Evolutionary conservation across 1,140 invertebrate genomes (phyloP).

Genomic region (Drosophila gunungcola): DNA sequence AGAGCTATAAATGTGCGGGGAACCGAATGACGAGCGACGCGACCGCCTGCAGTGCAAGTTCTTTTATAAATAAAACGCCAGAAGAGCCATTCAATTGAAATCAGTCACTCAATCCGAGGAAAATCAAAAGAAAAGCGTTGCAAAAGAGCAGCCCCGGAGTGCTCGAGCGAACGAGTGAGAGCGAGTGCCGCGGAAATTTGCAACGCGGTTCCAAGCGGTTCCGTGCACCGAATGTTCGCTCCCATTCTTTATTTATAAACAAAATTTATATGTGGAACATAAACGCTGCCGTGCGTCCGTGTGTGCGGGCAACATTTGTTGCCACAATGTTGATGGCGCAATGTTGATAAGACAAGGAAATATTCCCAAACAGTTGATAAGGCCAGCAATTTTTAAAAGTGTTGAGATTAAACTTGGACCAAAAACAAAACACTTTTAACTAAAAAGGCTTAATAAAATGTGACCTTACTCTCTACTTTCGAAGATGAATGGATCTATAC

Average conservation of each 20-base stretch:
- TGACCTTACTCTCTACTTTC: too few relatives aligned
- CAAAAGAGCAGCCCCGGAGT: constrained; percentile 40
- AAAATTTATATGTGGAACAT: constrained; percentile 74
- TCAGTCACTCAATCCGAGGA: constrained; percentile 65
- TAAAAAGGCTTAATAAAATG: too few relatives aligned
- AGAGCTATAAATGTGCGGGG: constrained; percentile 34
- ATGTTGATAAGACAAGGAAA: constrained; percentile 50
- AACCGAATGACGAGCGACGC: constrained; percentile 32
- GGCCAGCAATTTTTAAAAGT: too few relatives aligned
- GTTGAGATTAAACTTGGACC: too few relatives aligned
- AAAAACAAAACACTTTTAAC: too few relatives aligned
- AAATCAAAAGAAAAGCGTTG: constrained; percentile 68
- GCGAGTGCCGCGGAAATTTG: constrained; percentile 58
- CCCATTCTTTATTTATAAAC: constrained; percentile 82
- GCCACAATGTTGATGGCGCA: constrained; percentile 37
- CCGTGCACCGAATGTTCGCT: constrained; percentile 78
- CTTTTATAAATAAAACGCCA: constrained; percentile 80
- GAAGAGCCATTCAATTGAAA: constrained; percentile 69
- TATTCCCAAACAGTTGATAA: constrained; percentile 20
- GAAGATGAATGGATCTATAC: too few relatives aligned
- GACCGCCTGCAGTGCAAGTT: constrained; percentile 79
- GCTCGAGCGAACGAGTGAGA: constrained; percentile 22
- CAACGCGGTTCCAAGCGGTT: constrained; percentile 81
- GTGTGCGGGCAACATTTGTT: constrained; percentile 48
- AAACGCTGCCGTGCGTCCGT: constrained; percentile 21